Conservation (phyloP, 2,113 vertebrate genomes). For the Larimichthys crocea region DNA sequence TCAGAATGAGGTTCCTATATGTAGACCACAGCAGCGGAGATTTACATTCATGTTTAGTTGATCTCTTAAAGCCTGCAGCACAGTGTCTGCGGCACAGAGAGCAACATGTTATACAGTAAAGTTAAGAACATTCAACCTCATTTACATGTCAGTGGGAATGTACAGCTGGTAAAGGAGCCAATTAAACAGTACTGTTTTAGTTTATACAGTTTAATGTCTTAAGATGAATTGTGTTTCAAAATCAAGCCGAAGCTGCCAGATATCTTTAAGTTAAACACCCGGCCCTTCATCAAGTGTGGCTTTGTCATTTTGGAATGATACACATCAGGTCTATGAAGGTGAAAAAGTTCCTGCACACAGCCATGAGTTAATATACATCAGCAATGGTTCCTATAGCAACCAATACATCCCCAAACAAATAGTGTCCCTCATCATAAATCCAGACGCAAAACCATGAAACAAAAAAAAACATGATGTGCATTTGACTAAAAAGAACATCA, state of each 20-base stretch:
- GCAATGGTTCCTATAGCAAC: neutral
- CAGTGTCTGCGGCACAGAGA: neutral
- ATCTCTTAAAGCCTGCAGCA: neutral
- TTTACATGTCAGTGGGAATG: neutral
- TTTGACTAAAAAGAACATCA: neutral
- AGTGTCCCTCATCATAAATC: neutral
- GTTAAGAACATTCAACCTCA: neutral
- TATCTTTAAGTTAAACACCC: neutral
- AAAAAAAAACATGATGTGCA: neutral
- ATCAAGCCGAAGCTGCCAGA: neutral
- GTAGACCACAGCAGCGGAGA: constrained; percentile 47
- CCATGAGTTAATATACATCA: neutral
- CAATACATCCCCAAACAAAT: neutral
- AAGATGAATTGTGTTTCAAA: neutral
- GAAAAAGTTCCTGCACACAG: neutral
- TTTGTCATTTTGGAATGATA: neutral
- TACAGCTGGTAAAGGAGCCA: neutral
- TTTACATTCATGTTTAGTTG: constrained; percentile 59
- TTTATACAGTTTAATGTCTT: neutral
- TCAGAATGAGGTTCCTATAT: neutral
- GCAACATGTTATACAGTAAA: constrained; percentile 7
- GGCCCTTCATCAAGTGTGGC: neutral
- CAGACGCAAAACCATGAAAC: neutral
- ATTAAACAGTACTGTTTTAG: neutral
- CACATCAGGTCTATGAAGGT: neutral